Base-by-base conservation (phyloP, 1,140 invertebrate species). In the Bathynomus jamesi region DNA sequence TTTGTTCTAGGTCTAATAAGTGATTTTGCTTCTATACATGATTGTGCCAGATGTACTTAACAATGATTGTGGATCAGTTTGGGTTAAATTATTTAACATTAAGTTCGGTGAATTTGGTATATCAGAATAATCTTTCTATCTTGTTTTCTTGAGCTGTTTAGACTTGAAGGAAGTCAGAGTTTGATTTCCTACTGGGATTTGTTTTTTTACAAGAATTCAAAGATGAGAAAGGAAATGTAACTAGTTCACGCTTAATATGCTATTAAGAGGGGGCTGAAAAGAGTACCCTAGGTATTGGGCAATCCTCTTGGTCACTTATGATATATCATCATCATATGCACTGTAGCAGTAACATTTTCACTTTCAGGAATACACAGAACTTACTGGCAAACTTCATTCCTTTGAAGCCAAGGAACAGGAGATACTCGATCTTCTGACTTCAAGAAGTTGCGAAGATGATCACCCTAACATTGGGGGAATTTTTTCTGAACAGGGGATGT, bases 361-460 rank as follows among this genome's bases (percentile, higher is more conserved):
- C 71, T 79, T 91, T 21, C 87, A 87, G 76, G 94, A 96, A 83
- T 96, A 95, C 82, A 89, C 94, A 74, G 93, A 96, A 80, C 83
- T 97, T 63, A 95, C 94, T 8, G 90, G 87, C 71, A 96, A 95
- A 81, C 85, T 98, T 72, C 92, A 95, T 79, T 91, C 94, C 78
- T 87, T 96, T 76, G 92, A 95, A 83, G 85, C 87, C 62, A 88
- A 92, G 82, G 91, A 96, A 82, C 89, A 91, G 78, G 89, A 90
- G 79, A 84, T 97, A 24, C 87, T 89, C 66, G 93, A 95, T 78
- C 84, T 87, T 68, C 78, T 84, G 30, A 68, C 60, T 65, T 17
- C 53, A 27, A 27, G 27, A 28, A 25, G 21, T 67, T 79, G 91
- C 21, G 86, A 87, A 76, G 74, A 78, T 67, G 77, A 76, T 29